Base-by-base conservation (phyloP, 2,113 vertebrate genomes). In the Onychostruthus taczanowskii region DNA sequence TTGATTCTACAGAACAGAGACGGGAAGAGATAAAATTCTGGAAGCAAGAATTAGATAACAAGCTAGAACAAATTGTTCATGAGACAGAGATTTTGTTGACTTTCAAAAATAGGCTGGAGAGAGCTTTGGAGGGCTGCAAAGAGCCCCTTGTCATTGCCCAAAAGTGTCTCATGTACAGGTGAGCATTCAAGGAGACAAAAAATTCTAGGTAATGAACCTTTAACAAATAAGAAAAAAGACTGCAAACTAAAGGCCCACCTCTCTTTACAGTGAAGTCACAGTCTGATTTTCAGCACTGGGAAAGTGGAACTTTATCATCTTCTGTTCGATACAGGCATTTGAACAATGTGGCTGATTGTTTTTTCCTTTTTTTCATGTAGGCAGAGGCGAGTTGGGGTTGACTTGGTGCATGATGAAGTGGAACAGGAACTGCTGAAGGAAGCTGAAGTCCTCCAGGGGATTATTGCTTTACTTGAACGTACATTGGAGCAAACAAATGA, bases 81-180 rank as follows among this genome's bases (percentile, higher is more conserved):
- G 98, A 98, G 95, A 98, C 96, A 0, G 98, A 99, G 12, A 89
- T 75, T 35, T 98, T 99, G 16, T 39, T 98, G 43, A 93, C 68
- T 3, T 97, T 98, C 55, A 98, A 98, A 87, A 97, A 47, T 2
- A 97, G 99, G 55, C 82, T 99, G 96, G 96, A 97, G 84, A 99
- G 97, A 96, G 98, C 98, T 28, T 92, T 99, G 84, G 98, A 98
- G 84, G 97, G 97, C 64, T 98, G 97, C 90, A 96, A 94, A 47
- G 98, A 98, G 55, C 98, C 98, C 18, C 96, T 99, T 39, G 90
- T 78, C 46, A 96, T 99, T 94, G 97, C 97, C 3, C 89, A 98
- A 41, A 96, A 95, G 59, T 99, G 99, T 94, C 95, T 99, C 89
- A 82, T 97, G 11, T 98, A 99, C 95, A 99, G 99, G 99, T 99